Conservation (phyloP, 1,140 invertebrate genomes). For the Archivesica marissinica region DNA sequence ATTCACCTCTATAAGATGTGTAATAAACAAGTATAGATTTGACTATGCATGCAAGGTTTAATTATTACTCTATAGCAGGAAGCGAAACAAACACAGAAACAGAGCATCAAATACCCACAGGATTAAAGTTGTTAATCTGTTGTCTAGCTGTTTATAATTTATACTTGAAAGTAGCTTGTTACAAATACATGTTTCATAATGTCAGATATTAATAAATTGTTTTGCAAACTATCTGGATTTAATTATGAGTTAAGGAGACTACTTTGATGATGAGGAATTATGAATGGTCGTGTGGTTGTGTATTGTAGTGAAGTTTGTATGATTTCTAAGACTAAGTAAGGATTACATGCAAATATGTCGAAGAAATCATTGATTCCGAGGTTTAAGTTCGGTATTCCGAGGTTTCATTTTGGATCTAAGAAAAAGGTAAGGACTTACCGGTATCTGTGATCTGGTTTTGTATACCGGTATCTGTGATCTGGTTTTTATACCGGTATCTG, state of each 20-base stretch:
- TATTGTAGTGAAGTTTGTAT: no score
- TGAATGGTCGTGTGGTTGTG: no score
- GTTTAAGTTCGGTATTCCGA: slow-evolving; percentile 47
- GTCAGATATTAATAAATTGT: neutral
- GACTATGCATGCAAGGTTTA: neutral
- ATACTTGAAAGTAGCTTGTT: neutral
- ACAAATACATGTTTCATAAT: neutral
- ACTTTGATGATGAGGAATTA: no score
- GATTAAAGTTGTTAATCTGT: slow-evolving; percentile 2
- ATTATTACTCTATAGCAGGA: neutral
- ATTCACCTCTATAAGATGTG: no score
- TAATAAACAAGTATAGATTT: neutral
- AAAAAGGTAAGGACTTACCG: neutral
- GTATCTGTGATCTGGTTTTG: no score
- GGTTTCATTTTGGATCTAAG: slow-evolving; percentile 34
- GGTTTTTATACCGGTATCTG: no score
- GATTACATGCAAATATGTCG: slow-evolving; percentile 3
- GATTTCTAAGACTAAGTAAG: neutral
- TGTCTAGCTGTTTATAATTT: no score
- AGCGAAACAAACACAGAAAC: neutral
- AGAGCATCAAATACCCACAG: slow-evolving; percentile 9
- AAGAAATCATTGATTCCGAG: slow-evolving; percentile 39
- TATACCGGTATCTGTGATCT: no score
- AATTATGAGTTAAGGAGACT: no score
- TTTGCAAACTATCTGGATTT: neutral